Conservation (phyloP, 2,113 vertebrate genomes). For the Maccullochella peelii region DNA sequence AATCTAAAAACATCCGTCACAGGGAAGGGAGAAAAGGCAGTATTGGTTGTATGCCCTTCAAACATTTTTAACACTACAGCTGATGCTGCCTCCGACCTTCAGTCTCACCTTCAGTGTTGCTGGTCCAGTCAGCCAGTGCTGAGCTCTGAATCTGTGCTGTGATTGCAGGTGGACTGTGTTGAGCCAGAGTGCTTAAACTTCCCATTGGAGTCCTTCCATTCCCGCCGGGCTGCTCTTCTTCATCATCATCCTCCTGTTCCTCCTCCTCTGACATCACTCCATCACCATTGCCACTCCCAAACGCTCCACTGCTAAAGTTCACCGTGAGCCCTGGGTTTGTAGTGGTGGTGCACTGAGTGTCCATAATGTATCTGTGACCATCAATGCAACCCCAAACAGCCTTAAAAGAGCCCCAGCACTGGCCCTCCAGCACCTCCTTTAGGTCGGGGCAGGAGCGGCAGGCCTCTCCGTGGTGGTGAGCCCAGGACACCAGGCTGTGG, state of each 20-base stretch:
- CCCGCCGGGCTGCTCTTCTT: constrained; percentile 15
- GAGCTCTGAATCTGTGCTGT: constrained; percentile 52
- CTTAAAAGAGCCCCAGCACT: constrained; percentile 87
- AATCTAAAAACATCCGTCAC: not conserved
- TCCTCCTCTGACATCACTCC: constrained; percentile 38
- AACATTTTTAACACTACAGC: not conserved
- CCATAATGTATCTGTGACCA: constrained; percentile 92
- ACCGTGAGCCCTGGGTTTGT: not conserved
- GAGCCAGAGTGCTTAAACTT: not conserved
- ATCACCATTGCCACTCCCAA: constrained; percentile 14
- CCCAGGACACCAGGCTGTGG: constrained; percentile 90
- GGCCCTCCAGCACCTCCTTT: constrained; percentile 88
- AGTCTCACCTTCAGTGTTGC: constrained; percentile 67
- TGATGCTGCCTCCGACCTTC: not conserved
- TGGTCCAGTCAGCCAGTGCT: constrained; percentile 36
- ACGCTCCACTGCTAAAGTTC: not conserved
- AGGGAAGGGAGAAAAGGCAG: not conserved
- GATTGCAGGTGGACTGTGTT: constrained; percentile 20
- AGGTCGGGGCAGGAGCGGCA: constrained; percentile 88
- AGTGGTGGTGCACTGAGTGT: constrained; percentile 57
- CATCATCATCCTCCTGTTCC: constrained; percentile 20
- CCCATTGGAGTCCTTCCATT: not conserved
- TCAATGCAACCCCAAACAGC: constrained; percentile 90
- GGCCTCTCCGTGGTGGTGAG: constrained; percentile 87
- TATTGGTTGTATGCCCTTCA: not conserved